phyloP scores from a whole-genome alignment of 2,888 invertebrate species.

The Mesorhabditis spiculigera region DNA sequence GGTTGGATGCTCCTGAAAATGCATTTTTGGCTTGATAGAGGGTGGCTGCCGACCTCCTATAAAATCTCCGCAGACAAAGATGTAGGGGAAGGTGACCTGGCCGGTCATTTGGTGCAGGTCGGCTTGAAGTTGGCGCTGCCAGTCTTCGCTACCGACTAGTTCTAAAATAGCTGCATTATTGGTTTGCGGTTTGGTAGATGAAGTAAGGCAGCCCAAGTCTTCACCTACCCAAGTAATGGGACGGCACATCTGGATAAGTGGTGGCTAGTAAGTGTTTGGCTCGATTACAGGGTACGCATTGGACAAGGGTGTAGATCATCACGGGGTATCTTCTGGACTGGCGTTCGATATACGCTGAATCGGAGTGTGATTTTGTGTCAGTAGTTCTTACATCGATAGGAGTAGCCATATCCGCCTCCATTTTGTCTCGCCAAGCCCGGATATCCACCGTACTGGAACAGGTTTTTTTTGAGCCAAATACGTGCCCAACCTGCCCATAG shows the following conservation, averaged over 20 bases:
- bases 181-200: not conserved
- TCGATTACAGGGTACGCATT: slow-evolving; percentile 51
- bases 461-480: no score
- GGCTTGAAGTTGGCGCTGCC: slow-evolving; percentile 56
- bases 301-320: slow-evolving; percentile 53
- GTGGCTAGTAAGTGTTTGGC: slow-evolving; percentile 55
- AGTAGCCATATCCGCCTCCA: not conserved
- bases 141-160: slow-evolving; percentile 52
- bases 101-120: slow-evolving; percentile 54
- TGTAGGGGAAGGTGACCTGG: slow-evolving; percentile 55
- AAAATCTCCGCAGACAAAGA: slow-evolving; percentile 55
- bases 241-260: slow-evolving; percentile 50
- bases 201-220: not conserved
- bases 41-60: slow-evolving; percentile 43
- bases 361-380: no score
- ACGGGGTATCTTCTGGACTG: slow-evolving; percentile 36
- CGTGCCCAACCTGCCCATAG: no score
- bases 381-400: not conserved
- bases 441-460: not conserved
- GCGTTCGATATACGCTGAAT: slow-evolving; percentile 19
- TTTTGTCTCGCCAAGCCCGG: not conserved
- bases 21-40: not conserved
- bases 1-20: slow-evolving; percentile 44
- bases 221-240: slow-evolving; percentile 48
- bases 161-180: slow-evolving; percentile 22